These are phyloP conservation scores for Glaucopsyche alexis DNA, from an alignment of 2,888 invertebrate species.

Conservation along the genomic window DNA sequence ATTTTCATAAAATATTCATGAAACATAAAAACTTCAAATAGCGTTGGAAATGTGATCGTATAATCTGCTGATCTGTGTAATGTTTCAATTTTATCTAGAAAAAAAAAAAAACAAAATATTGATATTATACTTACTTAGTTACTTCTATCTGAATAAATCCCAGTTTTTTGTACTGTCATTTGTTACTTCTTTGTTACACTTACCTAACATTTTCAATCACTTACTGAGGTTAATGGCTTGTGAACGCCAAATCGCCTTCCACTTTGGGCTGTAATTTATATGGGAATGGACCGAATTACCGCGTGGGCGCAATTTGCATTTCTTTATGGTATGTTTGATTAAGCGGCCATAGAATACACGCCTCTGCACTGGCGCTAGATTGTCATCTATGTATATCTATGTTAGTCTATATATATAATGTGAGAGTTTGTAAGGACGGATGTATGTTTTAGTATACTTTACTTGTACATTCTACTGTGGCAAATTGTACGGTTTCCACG, in stretches of 20 bases:
- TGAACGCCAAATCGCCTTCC: slow-evolving; percentile 8
- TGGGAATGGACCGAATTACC: neutral
- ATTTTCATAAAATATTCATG: no score
- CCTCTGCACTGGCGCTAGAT: slow-evolving; percentile 10
- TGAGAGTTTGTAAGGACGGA: no score
- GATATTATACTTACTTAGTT: no score
- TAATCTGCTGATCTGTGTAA: no score
- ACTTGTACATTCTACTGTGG: no score
- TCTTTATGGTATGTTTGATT: slow-evolving; percentile 1
- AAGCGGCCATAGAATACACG: neutral
- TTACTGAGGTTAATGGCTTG: slow-evolving; percentile 20
- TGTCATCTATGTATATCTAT: neutral
- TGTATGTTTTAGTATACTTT: no score
- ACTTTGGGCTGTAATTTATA: slow-evolving; percentile 23
- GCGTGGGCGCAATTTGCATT: slow-evolving; percentile 9
- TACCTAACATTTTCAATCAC: slow-evolving; percentile 10
- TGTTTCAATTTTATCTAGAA: no score
- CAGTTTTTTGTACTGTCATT: neutral
- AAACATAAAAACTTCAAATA: no score
- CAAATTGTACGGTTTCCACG: no score
- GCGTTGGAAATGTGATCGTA: no score
- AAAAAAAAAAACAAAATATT: no score
- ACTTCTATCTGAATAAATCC: neutral
- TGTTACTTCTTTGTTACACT: neutral
- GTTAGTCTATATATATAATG: no score